A percentile compares a stretch with the other conserved stretches of the same genome.
These are phyloP conservation scores for Lagopus muta DNA, from an alignment of 2,113 vertebrate species.

Conservation along the genomic window DNA sequence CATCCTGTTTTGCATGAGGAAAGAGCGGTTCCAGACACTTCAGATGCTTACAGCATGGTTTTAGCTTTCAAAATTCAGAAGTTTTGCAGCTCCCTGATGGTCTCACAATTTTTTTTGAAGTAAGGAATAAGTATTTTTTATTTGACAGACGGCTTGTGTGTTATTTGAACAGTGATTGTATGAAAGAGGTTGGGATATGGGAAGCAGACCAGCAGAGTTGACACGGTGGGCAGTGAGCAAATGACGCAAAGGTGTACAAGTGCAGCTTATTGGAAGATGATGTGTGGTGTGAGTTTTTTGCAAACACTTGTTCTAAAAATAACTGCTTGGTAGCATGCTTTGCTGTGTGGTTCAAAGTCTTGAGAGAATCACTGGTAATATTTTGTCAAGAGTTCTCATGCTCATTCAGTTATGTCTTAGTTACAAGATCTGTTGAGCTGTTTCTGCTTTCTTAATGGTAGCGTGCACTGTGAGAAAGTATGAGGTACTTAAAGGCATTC, in stretches of 20 bases:
- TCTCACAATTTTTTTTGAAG: not conserved
- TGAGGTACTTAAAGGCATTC: not conserved
- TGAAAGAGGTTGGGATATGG: not conserved
- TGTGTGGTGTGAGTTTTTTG: not conserved
- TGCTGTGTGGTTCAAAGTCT: not conserved
- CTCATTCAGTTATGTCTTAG: not conserved
- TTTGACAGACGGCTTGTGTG: not conserved
- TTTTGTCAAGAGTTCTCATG: conserved; percentile 1
- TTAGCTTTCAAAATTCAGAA: not conserved
- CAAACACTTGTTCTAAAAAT: conserved; percentile 17
- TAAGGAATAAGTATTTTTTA: not conserved
- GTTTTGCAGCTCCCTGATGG: not conserved
- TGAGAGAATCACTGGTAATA: not conserved
- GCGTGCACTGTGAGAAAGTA: not conserved
- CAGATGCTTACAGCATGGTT: not conserved
- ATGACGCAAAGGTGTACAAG: not conserved
- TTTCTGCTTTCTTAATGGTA: not conserved
- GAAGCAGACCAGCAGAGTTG: not conserved
- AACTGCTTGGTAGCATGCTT: not conserved
- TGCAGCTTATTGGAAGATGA: not conserved
- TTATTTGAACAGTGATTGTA: not conserved
- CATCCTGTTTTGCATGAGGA: not conserved
- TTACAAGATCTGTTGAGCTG: not conserved
- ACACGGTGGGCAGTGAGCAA: not conserved
- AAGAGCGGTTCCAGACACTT: not conserved